Evolutionary conservation across 2,888 invertebrate genomes (phyloP).

Genomic region (Drosophila cyrtoloma): DNA sequence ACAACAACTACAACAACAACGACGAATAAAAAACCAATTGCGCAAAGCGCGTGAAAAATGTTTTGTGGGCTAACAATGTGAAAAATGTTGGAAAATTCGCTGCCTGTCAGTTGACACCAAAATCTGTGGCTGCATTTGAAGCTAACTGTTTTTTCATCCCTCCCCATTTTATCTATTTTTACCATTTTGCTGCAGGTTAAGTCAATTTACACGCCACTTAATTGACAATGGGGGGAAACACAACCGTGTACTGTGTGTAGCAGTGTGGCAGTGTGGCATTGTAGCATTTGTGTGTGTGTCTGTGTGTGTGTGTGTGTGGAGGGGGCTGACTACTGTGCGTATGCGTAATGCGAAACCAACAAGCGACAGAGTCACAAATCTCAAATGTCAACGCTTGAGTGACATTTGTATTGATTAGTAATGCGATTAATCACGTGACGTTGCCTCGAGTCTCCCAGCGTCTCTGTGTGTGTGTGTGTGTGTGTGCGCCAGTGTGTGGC

Average conservation of each 20-base stretch:
- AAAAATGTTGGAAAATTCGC: constrained; percentile 46
- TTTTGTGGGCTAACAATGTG: constrained; percentile 32
- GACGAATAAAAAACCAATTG: constrained; percentile 20
- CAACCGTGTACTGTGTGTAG: not conserved
- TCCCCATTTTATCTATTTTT: not conserved
- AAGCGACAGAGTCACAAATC: constrained; percentile 66
- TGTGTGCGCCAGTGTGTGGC: constrained; percentile 33
- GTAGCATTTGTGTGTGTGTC: too few species aligned
- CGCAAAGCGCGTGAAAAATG: constrained; percentile 21
- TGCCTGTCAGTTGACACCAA: constrained; percentile 10
- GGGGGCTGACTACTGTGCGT: constrained; percentile 66
- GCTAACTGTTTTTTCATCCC: constrained; percentile 21
- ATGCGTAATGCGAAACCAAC: constrained; percentile 69
- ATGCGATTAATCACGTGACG: constrained; percentile 72
- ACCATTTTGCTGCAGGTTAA: constrained; percentile 39
- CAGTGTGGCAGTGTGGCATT: not conserved
- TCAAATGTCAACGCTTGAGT: constrained; percentile 74
- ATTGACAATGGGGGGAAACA: constrained; percentile 59
- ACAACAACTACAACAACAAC: constrained; percentile 8
- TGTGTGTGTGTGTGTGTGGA: not conserved
- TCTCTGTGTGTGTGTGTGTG: constrained; percentile 13
- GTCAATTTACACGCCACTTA: constrained; percentile 72
- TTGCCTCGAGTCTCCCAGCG: constrained; percentile 24
- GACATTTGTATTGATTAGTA: constrained; percentile 79
- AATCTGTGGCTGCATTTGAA: constrained; percentile 39